phyloP scores from a whole-genome alignment of 1,140 invertebrate genomes.

The Drosophila sp. region DNA sequence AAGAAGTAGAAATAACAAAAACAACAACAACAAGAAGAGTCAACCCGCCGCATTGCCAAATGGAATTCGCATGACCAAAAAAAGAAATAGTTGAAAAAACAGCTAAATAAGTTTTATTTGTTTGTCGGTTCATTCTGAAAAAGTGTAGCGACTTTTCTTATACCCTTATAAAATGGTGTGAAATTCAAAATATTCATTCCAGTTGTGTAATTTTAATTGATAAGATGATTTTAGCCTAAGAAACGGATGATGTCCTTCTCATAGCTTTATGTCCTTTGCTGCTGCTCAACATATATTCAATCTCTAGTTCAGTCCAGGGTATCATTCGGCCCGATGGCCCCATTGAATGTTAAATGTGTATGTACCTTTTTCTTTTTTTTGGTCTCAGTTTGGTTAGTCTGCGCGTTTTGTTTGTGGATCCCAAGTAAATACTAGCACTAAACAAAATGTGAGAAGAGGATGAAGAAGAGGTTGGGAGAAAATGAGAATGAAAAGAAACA shows the following conservation, averaged over 20 bases:
- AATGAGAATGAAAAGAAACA: constrained; percentile 5
- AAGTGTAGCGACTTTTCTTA: background rate
- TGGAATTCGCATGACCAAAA: constrained; percentile 41
- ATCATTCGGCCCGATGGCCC: constrained; percentile 1
- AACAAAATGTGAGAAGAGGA: background rate
- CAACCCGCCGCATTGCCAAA: constrained; percentile 45
- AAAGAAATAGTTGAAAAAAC: constrained; percentile 13
- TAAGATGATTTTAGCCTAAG: too few species aligned
- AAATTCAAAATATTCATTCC: too few species aligned
- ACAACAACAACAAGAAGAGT: constrained; percentile 34
- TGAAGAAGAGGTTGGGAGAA: background rate
- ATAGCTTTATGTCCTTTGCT: too few species aligned
- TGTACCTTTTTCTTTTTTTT: constrained; percentile 36
- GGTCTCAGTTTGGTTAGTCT: constrained; percentile 40
- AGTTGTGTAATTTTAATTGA: too few species aligned
- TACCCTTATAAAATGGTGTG: background rate
- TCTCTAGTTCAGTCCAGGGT: background rate
- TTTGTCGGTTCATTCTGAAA: background rate
- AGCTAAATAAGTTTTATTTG: constrained; percentile 44
- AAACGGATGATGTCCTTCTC: too few species aligned
- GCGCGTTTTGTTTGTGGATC: constrained; percentile 24
- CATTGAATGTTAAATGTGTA: constrained; percentile 6
- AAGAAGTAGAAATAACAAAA: background rate
- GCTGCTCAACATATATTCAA: too few species aligned
- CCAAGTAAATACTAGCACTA: constrained; percentile 51